phyloP scores from a whole-genome alignment of 1,140 invertebrate species.

The Saccostrea glomerata region DNA sequence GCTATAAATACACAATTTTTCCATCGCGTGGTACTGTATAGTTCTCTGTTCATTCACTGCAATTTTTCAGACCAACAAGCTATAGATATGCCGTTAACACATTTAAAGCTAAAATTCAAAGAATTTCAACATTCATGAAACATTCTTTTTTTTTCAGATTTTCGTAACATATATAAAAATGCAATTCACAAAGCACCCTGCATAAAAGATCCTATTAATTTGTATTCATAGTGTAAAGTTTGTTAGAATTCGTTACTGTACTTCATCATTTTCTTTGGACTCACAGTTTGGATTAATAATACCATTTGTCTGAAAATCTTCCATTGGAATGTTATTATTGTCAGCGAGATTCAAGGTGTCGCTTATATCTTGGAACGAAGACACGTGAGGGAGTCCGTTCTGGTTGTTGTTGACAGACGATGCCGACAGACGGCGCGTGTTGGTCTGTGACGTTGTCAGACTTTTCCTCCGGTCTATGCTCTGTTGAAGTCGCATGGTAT shows the following conservation, averaged over 20 bases:
- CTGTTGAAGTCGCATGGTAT: conserved; percentile 9
- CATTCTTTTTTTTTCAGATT: no score
- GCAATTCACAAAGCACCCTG: no score
- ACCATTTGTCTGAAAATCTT: conserved; percentile 14
- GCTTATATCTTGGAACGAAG: not conserved
- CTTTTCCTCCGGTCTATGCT: conserved; percentile 20
- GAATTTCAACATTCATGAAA: no score
- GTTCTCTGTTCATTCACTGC: no score
- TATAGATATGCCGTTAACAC: no score
- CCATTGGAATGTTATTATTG: conserved; percentile 8
- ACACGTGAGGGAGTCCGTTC: not conserved
- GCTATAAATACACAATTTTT: no score
- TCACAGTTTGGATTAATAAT: not conserved
- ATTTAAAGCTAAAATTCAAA: no score
- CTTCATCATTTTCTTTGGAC: not conserved
- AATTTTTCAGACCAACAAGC: no score
- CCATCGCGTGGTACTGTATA: no score
- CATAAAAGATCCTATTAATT: no score
- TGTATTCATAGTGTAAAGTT: no score
- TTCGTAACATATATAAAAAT: no score
- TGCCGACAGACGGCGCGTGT: conserved; percentile 27
- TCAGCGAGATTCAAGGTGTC: conserved; percentile 21
- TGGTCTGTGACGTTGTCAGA: conserved; percentile 45
- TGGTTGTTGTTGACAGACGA: conserved; percentile 23
- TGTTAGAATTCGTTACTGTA: not conserved